Evolutionary conservation across 1,140 invertebrate species (phyloP).

Genomic region (Drosophila mojavensis): DNA sequence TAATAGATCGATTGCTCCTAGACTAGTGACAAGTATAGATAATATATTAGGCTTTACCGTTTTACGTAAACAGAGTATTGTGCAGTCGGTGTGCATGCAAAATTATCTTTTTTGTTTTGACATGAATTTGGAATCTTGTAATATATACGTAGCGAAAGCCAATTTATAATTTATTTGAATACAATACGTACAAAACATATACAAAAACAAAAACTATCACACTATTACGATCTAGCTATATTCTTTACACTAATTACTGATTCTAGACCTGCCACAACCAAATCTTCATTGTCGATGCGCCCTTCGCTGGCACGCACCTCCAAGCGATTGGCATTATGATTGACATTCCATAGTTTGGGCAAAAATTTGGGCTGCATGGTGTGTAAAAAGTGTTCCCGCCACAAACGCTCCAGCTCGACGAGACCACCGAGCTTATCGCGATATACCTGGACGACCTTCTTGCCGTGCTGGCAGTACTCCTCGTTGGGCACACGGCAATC

Average conservation of each 20-base stretch:
- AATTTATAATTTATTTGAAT: conserved; percentile 59
- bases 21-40: no score
- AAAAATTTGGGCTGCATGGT: conserved; percentile 90
- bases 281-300: conserved; percentile 84
- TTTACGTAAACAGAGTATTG: conserved; percentile 2
- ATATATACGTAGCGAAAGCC: conserved; percentile 58
- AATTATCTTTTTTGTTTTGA: background rate
- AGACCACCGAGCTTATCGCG: conserved; percentile 86
- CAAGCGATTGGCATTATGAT: conserved; percentile 87
- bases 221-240: conserved; percentile 5
- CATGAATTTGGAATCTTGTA: conserved; percentile 33
- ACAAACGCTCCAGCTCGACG: conserved; percentile 88
- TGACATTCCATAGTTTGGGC: conserved; percentile 91
- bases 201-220: conserved; percentile 22
- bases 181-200: conserved; percentile 51
- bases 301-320: conserved; percentile 85
- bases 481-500: conserved; percentile 84
- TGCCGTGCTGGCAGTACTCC: conserved; percentile 87
- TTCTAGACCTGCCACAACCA: conserved; percentile 83
- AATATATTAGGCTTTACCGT: no score
- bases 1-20: no score
- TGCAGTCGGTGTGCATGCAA: background rate
- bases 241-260: background rate
- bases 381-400: conserved; percentile 91
- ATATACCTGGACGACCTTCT: conserved; percentile 88